Percentiles rank a stretch among this genome's conserved stretches.
Conservation (phyloP, 1,140 invertebrate species). For the Galleria mellonella region DNA sequence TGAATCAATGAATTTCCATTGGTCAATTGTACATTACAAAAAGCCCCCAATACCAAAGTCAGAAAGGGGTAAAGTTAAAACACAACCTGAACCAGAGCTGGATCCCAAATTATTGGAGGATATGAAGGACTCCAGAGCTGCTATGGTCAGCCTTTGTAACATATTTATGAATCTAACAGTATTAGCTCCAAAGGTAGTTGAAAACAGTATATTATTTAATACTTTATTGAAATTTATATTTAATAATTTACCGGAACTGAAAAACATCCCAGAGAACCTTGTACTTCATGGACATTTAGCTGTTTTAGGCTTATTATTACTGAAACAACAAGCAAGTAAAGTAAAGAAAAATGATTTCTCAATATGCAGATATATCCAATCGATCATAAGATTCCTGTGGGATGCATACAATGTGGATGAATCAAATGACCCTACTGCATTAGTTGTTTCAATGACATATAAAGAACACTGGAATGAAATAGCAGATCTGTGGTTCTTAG, state of each 20-base stretch:
- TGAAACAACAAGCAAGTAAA: conserved; percentile 88
- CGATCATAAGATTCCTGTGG: conserved; percentile 92
- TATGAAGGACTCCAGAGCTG: conserved; percentile 87
- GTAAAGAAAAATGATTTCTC: conserved; percentile 91
- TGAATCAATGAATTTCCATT: conserved; percentile 88
- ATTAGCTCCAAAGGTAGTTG: conserved; percentile 87
- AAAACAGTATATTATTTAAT: conserved; percentile 84
- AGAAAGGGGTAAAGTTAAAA: conserved; percentile 82
- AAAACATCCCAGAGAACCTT: conserved; percentile 87
- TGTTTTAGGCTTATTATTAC: conserved; percentile 86
- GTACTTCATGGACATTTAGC: conserved; percentile 89
- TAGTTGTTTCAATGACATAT: conserved; percentile 90
- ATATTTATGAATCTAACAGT: conserved; percentile 95
- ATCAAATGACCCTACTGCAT: conserved; percentile 84
- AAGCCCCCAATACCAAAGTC: conserved; percentile 85
- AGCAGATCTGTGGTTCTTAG: conserved; percentile 93
- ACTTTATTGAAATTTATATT: conserved; percentile 90
- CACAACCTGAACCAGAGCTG: conserved; percentile 83
- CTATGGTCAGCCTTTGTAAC: conserved; percentile 91
- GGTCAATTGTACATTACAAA: conserved; percentile 90
- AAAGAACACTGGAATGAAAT: conserved; percentile 92
- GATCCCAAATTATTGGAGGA: conserved; percentile 83
- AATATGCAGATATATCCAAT: conserved; percentile 90
- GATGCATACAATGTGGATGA: conserved; percentile 93
- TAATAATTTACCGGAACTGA: conserved; percentile 88